Conservation (phyloP, 2,888 invertebrate species). For the Cheilosia vulpina region DNA sequence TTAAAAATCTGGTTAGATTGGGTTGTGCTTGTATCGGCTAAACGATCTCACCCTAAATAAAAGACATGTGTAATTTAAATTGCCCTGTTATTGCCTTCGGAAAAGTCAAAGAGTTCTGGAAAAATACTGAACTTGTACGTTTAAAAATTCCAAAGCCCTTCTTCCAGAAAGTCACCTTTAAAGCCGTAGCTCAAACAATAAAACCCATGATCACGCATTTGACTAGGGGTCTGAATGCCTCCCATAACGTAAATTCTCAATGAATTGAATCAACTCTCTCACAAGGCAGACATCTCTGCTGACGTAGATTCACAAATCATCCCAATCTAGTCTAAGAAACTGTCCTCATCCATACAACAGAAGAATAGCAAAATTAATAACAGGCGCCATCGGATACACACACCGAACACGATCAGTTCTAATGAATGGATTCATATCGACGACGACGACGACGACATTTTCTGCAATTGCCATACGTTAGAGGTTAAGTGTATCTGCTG, state of each 20-base stretch:
- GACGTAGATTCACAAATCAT: slow-evolving; percentile 33
- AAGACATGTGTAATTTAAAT: no score
- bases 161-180: no score
- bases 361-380: slow-evolving; percentile 40
- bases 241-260: background rate
- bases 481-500: slow-evolving; percentile 67
- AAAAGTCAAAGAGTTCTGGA: no score
- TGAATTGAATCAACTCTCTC: background rate
- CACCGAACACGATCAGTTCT: slow-evolving; percentile 26
- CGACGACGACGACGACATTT: slow-evolving; percentile 52
- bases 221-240: no score
- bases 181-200: no score
- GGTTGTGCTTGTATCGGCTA: no score
- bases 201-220: no score
- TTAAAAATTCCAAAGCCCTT: no score
- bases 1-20: no score
- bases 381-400: slow-evolving; percentile 66
- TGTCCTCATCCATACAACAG: slow-evolving; percentile 9
- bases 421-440: slow-evolving; percentile 68
- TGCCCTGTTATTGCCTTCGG: no score
- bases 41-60: no score
- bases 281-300: slow-evolving; percentile 8
- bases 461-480: slow-evolving; percentile 63
- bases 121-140: no score
- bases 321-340: slow-evolving; percentile 7